Conservation (phyloP, 2,113 vertebrate genomes). For the Grammomys dolichurus region DNA sequence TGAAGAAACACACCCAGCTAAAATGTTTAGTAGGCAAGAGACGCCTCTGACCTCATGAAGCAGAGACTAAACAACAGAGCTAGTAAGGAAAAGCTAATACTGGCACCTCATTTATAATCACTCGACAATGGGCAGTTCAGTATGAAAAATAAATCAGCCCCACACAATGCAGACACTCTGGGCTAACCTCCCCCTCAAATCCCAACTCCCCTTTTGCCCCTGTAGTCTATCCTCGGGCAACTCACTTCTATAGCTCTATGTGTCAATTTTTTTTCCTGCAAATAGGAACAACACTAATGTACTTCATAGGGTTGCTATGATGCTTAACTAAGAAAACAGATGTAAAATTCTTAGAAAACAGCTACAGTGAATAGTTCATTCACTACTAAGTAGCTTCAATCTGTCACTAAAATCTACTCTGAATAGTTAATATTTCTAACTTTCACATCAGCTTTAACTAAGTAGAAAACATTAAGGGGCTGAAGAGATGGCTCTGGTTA, state of each 20-base stretch:
- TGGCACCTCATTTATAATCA: background rate
- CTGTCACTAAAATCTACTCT: constrained; percentile 21
- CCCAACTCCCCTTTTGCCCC: background rate
- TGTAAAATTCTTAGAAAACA: constrained; percentile 19
- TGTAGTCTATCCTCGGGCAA: background rate
- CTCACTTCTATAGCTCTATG: background rate
- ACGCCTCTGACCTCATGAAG: background rate
- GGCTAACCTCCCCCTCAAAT: background rate
- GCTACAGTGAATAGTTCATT: background rate
- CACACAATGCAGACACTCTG: background rate
- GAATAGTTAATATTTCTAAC: constrained; percentile 6
- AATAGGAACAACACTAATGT: background rate
- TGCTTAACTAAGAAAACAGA: background rate
- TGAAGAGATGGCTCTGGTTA: background rate
- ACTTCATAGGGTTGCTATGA: background rate
- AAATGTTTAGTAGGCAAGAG: background rate
- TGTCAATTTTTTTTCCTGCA: background rate
- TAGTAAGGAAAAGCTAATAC: background rate
- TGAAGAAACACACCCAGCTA: background rate
- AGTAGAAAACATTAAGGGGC: background rate
- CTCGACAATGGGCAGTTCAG: background rate
- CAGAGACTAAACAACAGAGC: background rate
- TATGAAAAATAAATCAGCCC: background rate
- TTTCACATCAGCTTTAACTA: constrained; percentile 56
- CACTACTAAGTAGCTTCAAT: background rate